Percentiles rank a stretch among this genome's conserved stretches.
These are phyloP conservation scores for Erannis defoliaria DNA, from an alignment of 2,888 invertebrate species.

Conservation along the genomic window DNA sequence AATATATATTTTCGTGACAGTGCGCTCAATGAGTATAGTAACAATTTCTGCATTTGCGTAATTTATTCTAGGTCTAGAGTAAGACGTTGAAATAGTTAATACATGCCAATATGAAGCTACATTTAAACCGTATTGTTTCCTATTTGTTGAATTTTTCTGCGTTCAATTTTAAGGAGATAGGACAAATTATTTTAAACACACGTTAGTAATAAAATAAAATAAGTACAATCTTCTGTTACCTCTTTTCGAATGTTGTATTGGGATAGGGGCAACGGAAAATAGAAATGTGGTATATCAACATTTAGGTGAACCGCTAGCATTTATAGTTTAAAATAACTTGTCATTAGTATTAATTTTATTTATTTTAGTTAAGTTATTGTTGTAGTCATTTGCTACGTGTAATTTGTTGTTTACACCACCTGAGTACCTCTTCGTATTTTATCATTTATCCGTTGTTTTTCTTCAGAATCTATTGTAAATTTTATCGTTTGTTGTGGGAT, in stretches of 20 bases:
- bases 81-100: conserved; percentile 48
- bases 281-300: conserved; percentile 71
- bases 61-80: conserved; percentile 52
- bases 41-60: conserved; percentile 48
- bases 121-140: conserved; percentile 59
- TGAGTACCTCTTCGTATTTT: conserved; percentile 82
- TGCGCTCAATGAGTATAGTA: conserved; percentile 68
- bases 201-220: conserved; percentile 75
- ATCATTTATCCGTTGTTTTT: conserved; percentile 55
- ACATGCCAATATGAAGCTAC: conserved; percentile 56
- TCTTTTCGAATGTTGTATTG: conserved; percentile 74
- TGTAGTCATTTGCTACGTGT: conserved; percentile 76
- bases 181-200: conserved; percentile 61
- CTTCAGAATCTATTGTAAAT: conserved; percentile 54
- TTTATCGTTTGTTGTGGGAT: conserved; percentile 58
- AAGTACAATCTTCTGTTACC: conserved; percentile 86
- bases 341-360: conserved; percentile 86
- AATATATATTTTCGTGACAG: conserved; percentile 73
- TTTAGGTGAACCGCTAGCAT: conserved; percentile 82
- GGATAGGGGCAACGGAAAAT: conserved; percentile 84
- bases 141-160: conserved; percentile 51
- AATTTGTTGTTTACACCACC: conserved; percentile 81
- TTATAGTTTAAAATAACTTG: conserved; percentile 83
- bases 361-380: conserved; percentile 77
- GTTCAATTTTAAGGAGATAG: conserved; percentile 45